These are phyloP conservation scores for Rotaria socialis DNA, from an alignment of 2,888 invertebrate genomes.

Conservation along the genomic window DNA sequence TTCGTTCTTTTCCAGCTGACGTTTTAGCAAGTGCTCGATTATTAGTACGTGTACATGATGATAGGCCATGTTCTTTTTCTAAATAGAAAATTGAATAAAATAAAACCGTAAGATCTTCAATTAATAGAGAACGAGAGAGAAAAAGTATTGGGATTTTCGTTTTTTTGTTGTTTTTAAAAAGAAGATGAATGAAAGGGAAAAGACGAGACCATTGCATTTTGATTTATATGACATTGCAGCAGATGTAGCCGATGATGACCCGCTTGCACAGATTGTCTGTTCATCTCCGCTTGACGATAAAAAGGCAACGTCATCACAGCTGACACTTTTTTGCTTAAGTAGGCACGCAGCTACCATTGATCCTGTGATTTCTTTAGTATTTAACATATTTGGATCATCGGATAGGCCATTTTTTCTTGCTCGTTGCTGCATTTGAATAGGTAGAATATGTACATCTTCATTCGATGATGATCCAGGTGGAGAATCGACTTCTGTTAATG, in stretches of 20 bases:
- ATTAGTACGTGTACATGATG: not conserved
- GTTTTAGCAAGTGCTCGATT: conserved; percentile 13
- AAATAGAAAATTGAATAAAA: not conserved
- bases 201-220: not conserved
- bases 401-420: conserved; percentile 32
- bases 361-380: not conserved
- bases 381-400: not conserved
- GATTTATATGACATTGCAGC: not conserved
- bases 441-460: not conserved
- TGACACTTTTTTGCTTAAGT: conserved; percentile 33
- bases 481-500: not conserved
- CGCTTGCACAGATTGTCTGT: not conserved
- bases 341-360: conserved; percentile 24
- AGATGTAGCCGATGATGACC: not conserved
- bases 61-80: not conserved
- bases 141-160: too few species aligned
- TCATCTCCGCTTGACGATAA: not conserved
- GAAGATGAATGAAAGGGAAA: not conserved
- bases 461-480: not conserved
- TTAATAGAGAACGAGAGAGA: not conserved
- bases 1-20: conserved; percentile 31
- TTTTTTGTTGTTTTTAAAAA: too few species aligned
- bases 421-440: not conserved
- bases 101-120: not conserved
- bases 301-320: conserved; percentile 8